These are phyloP conservation scores for Chlorocebus sabaeus DNA, from an alignment of 2,113 vertebrate species.

Conservation along the genomic window DNA sequence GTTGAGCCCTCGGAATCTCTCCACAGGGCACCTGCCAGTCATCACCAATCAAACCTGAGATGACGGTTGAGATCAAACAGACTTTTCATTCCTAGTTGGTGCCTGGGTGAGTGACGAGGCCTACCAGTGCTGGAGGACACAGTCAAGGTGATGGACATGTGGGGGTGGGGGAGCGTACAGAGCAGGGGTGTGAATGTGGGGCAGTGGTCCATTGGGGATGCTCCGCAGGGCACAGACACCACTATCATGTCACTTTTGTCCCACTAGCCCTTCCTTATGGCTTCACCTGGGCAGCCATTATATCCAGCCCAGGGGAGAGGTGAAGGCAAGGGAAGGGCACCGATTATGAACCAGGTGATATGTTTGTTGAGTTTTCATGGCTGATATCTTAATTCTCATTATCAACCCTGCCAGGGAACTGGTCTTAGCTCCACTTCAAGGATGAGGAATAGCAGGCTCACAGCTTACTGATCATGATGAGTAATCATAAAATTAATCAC, in stretches of 20 bases:
- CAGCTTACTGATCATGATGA: neutral
- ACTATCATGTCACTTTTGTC: neutral
- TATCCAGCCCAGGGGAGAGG: neutral
- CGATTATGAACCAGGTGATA: accelerated
- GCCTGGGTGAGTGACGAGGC: neutral
- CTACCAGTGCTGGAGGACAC: neutral
- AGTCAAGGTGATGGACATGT: neutral
- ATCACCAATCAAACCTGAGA: constrained; percentile 50
- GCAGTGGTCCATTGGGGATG: accelerated
- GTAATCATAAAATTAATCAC: no score
- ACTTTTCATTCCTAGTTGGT: constrained; percentile 31
- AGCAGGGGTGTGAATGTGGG: neutral
- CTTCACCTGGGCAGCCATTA: neutral
- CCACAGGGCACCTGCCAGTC: constrained; percentile 29
- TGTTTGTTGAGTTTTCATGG: neutral
- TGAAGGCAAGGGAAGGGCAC: neutral
- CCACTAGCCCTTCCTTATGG: neutral
- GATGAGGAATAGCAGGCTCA: neutral
- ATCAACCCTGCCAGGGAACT: no score
- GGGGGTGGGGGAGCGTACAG: neutral
- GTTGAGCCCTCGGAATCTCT: constrained; percentile 39
- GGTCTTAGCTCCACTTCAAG: neutral
- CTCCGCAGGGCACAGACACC: neutral
- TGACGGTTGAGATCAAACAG: constrained; percentile 73
- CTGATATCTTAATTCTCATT: neutral